Base-by-base conservation (phyloP, 1,140 invertebrate species). In the Coenobita brevimanus region DNA sequence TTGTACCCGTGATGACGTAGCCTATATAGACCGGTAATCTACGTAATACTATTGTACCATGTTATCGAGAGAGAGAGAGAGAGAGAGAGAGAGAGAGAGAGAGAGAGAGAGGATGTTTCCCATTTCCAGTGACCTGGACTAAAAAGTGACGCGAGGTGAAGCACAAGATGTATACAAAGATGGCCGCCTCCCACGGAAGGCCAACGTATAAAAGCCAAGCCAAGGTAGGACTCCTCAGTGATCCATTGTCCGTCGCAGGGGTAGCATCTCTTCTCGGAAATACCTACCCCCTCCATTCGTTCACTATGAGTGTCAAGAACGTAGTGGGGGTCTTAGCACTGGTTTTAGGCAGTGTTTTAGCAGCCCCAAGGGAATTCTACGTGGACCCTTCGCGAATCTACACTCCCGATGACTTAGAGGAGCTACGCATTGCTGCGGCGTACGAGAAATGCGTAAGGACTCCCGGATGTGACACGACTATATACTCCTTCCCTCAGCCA, bases 61-160 rank as follows among this genome's bases (percentile, higher is more conserved):
- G 38, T 1, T 43, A 38, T 38, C 0, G 30, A 0, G 2, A 46
- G 43, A 79, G 3, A 54, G 76, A 79, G 3, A 54, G 76, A 79
- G 3, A 79, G 76, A 79, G 76, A 79, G 76, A 79, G 76, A 79
- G 76, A 79, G 76, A 79, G 78, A 80, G 78, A 80, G 78, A 80
- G 78, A 80, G 78, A 80, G 78, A 80, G 78, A 78, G 75, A 71
- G 69, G 10, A 13, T 57, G 10, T n/a, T 57, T 57, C 54, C 54
- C n/a, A 57, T 57, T 57, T n/a, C 54, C n/a, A 57, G 54, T 13
- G 10, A 57, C 54, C 57, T 62, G n/a, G n/a, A n/a, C n/a, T n/a
- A n/a, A n/a, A n/a, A n/a, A n/a, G n/a, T n/a, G n/a, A n/a, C n/a
- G n/a, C n/a, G n/a, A n/a, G n/a, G n/a, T n/a, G n/a, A n/a, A n/a